Evolutionary conservation across 1,140 invertebrate genomes (phyloP).

Genomic region (Leptopilina boulardi): DNA sequence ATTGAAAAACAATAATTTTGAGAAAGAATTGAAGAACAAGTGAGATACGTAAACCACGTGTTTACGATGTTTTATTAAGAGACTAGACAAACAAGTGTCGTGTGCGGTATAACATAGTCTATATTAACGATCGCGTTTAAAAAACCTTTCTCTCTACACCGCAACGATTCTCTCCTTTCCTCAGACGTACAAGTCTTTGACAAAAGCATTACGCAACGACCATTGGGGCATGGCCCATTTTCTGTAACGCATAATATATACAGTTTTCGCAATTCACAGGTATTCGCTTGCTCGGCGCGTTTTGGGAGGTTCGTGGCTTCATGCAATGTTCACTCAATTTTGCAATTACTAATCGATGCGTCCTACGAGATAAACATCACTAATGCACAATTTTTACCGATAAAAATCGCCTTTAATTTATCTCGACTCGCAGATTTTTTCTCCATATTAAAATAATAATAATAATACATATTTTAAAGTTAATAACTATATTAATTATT

Average conservation of each 20-base stretch:
- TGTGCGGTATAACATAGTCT: not conserved
- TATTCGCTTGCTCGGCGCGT: conserved; percentile 70
- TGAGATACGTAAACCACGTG: no score
- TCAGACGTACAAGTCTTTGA: conserved; percentile 40
- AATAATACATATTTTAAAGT: no score
- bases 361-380: conserved; percentile 21
- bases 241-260: conserved; percentile 62
- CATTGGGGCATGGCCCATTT: conserved; percentile 57
- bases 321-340: conserved; percentile 36
- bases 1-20: no score
- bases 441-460: no score
- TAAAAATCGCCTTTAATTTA: not conserved
- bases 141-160: conserved; percentile 18
- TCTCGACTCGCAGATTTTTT: not conserved
- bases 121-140: conserved; percentile 18
- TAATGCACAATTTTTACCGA: not conserved
- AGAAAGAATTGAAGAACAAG: no score
- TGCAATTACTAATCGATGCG: conserved; percentile 36
- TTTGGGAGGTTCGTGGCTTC: conserved; percentile 55
- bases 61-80: no score
- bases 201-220: conserved; percentile 48
- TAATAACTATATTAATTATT: no score
- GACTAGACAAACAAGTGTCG: no score
- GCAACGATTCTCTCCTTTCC: conserved; percentile 42
- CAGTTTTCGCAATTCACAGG: conserved; percentile 67